A percentile compares a stretch with the other conserved stretches of the same genome.
Evolutionary conservation across 1,140 invertebrate species (phyloP).

Genomic region (Brachionus paranguensis): DNA sequence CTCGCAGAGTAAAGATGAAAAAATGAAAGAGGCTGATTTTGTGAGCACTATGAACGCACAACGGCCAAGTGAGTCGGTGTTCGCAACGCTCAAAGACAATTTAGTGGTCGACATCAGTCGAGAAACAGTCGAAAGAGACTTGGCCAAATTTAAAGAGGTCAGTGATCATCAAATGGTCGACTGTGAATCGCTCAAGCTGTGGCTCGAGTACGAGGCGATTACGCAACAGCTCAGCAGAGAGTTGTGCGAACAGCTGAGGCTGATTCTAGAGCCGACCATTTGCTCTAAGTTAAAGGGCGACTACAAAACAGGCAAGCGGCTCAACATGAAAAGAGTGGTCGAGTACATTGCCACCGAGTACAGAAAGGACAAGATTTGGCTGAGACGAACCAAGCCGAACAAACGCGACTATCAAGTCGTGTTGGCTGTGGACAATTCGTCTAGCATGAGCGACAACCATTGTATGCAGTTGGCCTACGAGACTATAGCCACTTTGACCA

Average conservation of each 20-base stretch:
- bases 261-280: slow-evolving; percentile 89
- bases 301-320: slow-evolving; percentile 87
- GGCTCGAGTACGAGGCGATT: slow-evolving; percentile 10
- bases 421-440: slow-evolving; percentile 92
- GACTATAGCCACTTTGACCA: neutral
- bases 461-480: slow-evolving; percentile 43
- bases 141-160: neutral
- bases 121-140: neutral
- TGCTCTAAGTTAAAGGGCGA: slow-evolving; percentile 78
- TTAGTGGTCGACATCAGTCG: neutral
- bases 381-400: slow-evolving; percentile 85
- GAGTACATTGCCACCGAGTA: slow-evolving; percentile 98
- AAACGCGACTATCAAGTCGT: slow-evolving; percentile 94
- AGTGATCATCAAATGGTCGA: neutral
- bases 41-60: neutral
- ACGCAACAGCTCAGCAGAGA: slow-evolving; percentile 55
- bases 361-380: slow-evolving; percentile 97
- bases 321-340: slow-evolving; percentile 95
- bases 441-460: slow-evolving; percentile 61
- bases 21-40: neutral
- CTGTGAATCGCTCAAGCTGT: neutral
- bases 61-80: neutral
- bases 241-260: slow-evolving; percentile 81
- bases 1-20: neutral
- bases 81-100: neutral